Percentiles rank a stretch among this genome's conserved stretches.
These are phyloP conservation scores for Cheilosia grossa DNA, from an alignment of 2,888 invertebrate species.

Conservation along the genomic window DNA sequence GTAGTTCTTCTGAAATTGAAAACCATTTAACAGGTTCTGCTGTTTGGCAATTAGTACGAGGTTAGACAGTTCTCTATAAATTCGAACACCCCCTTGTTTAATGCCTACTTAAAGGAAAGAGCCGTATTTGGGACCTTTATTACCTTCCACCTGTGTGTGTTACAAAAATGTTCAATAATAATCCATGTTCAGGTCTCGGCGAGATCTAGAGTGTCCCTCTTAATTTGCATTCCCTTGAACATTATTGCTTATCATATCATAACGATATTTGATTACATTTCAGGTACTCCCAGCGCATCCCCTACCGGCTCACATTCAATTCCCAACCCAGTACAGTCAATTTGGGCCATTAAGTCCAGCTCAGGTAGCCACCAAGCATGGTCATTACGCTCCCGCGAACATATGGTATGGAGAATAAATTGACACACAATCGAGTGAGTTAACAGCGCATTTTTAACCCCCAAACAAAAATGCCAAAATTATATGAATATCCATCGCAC, in stretches of 20 bases:
- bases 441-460: slow-evolving; percentile 58
- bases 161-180: neutral
- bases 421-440: slow-evolving; percentile 77
- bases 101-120: too few relatives aligned
- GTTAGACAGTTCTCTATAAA: too few relatives aligned
- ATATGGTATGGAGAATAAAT: slow-evolving; percentile 84
- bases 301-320: slow-evolving; percentile 92
- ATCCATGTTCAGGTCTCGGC: neutral
- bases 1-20: too few relatives aligned
- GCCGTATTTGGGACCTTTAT: neutral
- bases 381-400: slow-evolving; percentile 83
- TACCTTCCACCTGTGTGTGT: neutral
- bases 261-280: slow-evolving; percentile 15
- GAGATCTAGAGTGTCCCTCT: neutral
- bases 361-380: slow-evolving; percentile 83
- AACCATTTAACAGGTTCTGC: too few relatives aligned
- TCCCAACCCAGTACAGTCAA: slow-evolving; percentile 87
- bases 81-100: too few relatives aligned
- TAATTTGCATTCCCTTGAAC: neutral
- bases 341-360: slow-evolving; percentile 84
- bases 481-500: neutral
- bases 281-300: slow-evolving; percentile 88
- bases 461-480: slow-evolving; percentile 45
- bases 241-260: slow-evolving; percentile 1
- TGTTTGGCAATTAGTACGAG: too few relatives aligned